phyloP scores from a whole-genome alignment of 1,140 invertebrate species.

The Ceratitis capitata region DNA sequence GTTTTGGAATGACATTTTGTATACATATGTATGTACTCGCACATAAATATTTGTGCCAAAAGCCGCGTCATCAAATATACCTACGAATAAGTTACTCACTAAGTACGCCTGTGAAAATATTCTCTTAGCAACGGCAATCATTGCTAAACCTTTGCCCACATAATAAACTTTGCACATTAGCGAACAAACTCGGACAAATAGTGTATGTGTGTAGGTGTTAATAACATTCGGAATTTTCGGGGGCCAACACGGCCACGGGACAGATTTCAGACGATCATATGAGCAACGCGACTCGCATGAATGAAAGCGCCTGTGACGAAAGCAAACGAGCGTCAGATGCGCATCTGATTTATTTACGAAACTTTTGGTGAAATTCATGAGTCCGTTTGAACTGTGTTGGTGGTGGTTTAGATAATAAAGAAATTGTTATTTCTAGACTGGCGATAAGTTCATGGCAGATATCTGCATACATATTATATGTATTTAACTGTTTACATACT shows the following conservation, averaged over 20 bases:
- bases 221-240: neutral
- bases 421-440: neutral
- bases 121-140: neutral
- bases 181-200: neutral
- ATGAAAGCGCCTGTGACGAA: neutral
- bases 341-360: neutral
- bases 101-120: neutral
- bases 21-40: neutral
- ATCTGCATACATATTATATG: no score
- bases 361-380: slow-evolving; percentile 7
- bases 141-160: neutral
- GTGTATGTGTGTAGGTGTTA: neutral
- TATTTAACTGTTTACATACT: no score
- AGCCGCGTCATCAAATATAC: neutral
- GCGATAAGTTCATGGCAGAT: neutral
- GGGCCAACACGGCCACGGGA: neutral
- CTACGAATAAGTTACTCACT: neutral
- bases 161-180: neutral
- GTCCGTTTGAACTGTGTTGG: neutral
- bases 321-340: neutral
- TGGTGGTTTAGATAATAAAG: neutral
- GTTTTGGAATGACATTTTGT: no score
- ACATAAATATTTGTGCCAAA: neutral
- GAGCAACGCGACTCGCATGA: neutral
- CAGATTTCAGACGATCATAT: neutral